phyloP scores from a whole-genome alignment of 2,797 vertebrate species.

The Xenentodon cancila region DNA sequence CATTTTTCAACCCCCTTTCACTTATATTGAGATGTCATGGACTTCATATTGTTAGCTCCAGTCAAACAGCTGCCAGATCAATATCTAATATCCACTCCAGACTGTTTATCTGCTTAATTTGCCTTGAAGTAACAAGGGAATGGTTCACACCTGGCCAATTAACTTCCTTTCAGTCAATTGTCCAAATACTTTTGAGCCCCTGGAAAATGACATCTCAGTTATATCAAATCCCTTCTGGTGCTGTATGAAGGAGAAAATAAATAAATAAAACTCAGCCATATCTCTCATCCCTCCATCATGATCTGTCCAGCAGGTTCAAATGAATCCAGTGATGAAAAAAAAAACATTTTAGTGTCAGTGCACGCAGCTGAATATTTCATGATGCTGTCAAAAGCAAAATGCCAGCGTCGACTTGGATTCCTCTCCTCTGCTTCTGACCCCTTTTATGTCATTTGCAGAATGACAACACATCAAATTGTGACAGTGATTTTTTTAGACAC shows the following conservation, averaged over 20 bases:
- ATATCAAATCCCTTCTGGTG: too few species aligned
- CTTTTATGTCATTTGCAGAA: constrained; percentile 55
- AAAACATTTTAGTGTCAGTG: constrained; percentile 58
- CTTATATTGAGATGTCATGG: too few species aligned
- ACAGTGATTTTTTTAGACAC: constrained; percentile 34
- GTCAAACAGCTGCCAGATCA: too few species aligned
- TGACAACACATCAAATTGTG: constrained; percentile 20
- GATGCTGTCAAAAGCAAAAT: constrained; percentile 46
- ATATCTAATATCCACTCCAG: too few species aligned
- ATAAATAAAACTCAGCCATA: background rate
- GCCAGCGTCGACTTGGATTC: constrained; percentile 24
- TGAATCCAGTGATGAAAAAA: constrained; percentile 59
- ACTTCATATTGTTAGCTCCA: too few species aligned
- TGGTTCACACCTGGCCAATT: too few species aligned
- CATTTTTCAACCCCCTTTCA: too few species aligned
- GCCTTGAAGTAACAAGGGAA: too few species aligned
- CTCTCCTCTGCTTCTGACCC: constrained; percentile 53
- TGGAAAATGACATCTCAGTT: too few species aligned
- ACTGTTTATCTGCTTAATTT: too few species aligned
- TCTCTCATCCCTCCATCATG: constrained; percentile 24
- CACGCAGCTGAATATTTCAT: constrained; percentile 69
- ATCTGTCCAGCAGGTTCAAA: constrained; percentile 40
- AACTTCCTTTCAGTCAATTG: too few species aligned
- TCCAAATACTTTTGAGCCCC: too few species aligned
- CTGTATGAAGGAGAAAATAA: background rate